A percentile compares a stretch with the other conserved stretches of the same genome.
phyloP scores from a whole-genome alignment of 2,797 vertebrate genomes.

The Cichlasoma orientale region DNA sequence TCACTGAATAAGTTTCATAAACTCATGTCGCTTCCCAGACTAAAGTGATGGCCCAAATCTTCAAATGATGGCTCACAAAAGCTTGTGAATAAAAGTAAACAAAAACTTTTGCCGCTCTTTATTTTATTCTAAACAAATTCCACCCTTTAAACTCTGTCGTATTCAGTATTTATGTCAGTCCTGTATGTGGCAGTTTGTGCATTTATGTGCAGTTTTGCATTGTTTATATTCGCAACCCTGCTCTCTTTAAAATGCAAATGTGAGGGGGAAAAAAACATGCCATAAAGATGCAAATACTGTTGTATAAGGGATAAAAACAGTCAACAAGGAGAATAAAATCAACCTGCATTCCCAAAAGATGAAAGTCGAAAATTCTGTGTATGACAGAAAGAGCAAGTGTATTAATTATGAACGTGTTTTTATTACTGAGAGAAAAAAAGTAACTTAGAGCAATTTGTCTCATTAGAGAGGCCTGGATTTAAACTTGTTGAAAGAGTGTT shows the following conservation, averaged over 20 bases:
- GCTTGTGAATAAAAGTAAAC: neutral
- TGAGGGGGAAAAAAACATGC: neutral
- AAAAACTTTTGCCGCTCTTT: neutral
- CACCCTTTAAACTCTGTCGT: neutral
- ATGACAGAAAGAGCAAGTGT: neutral
- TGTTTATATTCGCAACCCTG: neutral
- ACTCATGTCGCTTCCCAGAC: neutral
- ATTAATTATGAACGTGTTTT: slow-evolving; percentile 24
- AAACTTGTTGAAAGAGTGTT: slow-evolving; percentile 48
- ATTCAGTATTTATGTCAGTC: neutral
- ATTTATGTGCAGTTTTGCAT: neutral
- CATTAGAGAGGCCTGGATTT: slow-evolving; percentile 54
- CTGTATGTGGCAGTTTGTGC: neutral
- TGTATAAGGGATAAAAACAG: neutral
- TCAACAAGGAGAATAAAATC: neutral
- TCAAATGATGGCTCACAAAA: neutral
- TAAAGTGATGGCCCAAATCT: neutral
- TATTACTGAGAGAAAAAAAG: neutral
- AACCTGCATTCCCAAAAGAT: slow-evolving; percentile 11
- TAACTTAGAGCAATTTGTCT: slow-evolving; percentile 45
- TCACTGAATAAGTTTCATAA: neutral
- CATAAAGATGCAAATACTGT: neutral
- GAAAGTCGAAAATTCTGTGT: neutral
- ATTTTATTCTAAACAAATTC: neutral
- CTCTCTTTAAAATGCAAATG: neutral